Evolutionary conservation across 2,113 vertebrate genomes (phyloP).

Genomic region (Labeo catla): DNA sequence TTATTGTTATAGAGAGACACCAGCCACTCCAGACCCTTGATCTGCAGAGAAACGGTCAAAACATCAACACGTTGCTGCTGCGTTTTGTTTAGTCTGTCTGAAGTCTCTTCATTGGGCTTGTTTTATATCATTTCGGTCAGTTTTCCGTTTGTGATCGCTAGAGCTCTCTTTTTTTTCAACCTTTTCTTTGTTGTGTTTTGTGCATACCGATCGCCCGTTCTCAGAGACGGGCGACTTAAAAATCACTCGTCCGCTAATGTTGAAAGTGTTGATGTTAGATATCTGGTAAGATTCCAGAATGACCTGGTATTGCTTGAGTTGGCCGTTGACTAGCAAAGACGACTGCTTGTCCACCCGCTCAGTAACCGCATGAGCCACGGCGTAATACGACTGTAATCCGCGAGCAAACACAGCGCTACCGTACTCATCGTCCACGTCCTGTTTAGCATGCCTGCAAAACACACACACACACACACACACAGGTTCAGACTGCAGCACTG

Average conservation of each 20-base stretch:
- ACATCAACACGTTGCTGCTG: not conserved
- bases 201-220: not conserved
- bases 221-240: not conserved
- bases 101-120: no score
- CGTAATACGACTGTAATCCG: slow-evolving; percentile 93
- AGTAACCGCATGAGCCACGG: slow-evolving; percentile 93
- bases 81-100: no score
- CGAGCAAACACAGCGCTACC: slow-evolving; percentile 80
- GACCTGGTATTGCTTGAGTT: slow-evolving; percentile 94
- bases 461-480: not conserved
- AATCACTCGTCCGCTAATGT: not conserved
- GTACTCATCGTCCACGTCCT: slow-evolving; percentile 96
- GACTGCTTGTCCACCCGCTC: slow-evolving; percentile 95
- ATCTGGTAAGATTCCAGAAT: not conserved
- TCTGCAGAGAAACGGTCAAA: slow-evolving; percentile 67
- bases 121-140: no score
- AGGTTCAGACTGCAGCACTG: not conserved
- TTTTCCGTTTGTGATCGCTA: no score
- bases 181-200: no score
- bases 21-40: slow-evolving; percentile 96
- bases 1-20: slow-evolving; percentile 98
- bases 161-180: no score
- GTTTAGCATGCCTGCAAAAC: slow-evolving; percentile 84
- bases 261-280: not conserved
- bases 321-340: slow-evolving; percentile 88